phyloP scores from a whole-genome alignment of 1,140 invertebrate genomes.

The Ruditapes philippinarum region DNA sequence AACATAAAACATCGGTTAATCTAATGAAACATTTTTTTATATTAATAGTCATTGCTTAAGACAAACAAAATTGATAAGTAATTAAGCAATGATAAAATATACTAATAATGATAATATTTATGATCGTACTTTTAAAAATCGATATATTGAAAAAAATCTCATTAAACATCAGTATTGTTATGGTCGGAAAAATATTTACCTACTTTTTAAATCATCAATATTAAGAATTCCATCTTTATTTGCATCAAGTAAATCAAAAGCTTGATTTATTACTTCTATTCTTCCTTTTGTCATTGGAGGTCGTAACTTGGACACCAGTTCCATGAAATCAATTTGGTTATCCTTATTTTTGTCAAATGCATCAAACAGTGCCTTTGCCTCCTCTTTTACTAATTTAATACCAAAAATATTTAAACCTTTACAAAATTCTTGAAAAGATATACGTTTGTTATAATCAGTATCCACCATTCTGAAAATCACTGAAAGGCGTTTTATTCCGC shows the following conservation, averaged over 20 bases:
- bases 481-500: slow-evolving; percentile 62
- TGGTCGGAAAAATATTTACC: no score
- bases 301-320: slow-evolving; percentile 85
- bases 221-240: slow-evolving; percentile 94
- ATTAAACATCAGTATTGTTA: no score
- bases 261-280: slow-evolving; percentile 92
- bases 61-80: no score
- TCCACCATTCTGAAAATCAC: slow-evolving; percentile 71
- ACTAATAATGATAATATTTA: no score
- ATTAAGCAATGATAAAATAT: no score
- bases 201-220: slow-evolving; percentile 92
- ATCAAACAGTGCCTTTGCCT: slow-evolving; percentile 76
- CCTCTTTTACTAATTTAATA: slow-evolving; percentile 69
- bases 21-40: no score
- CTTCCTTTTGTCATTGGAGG: slow-evolving; percentile 94
- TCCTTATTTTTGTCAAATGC: slow-evolving; percentile 78
- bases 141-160: no score
- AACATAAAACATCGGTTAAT: no score
- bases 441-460: slow-evolving; percentile 62
- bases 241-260: slow-evolving; percentile 95
- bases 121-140: no score
- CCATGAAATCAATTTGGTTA: slow-evolving; percentile 81
- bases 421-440: slow-evolving; percentile 60
- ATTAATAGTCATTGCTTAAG: no score
- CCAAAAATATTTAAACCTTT: slow-evolving; percentile 75